Conservation (phyloP, 2,797 vertebrate genomes). For the Lindbergichthys nudifrons region DNA sequence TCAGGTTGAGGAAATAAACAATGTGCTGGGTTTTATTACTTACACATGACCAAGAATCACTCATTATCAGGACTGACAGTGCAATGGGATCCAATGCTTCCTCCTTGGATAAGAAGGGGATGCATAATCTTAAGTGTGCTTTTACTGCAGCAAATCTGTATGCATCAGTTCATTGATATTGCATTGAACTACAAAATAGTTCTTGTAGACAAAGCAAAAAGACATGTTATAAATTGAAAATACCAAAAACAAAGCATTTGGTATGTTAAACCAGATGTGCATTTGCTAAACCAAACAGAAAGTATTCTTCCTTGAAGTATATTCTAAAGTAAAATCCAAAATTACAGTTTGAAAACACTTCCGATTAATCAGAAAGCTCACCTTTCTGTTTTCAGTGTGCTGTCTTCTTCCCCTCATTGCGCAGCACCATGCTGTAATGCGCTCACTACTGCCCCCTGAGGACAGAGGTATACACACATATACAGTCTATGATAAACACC, state of each 20-base stretch:
- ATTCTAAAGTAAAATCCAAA: not conserved
- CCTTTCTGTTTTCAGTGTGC: not conserved
- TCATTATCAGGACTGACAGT: constrained; percentile 50
- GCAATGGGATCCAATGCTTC: constrained; percentile 8
- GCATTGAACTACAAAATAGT: not conserved
- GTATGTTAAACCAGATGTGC: not conserved
- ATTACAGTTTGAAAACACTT: not conserved
- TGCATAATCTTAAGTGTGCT: not conserved
- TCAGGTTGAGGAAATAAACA: constrained; percentile 70
- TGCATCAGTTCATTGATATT: not conserved
- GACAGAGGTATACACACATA: not conserved
- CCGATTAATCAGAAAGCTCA: not conserved
- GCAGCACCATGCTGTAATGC: not conserved
- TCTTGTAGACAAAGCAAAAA: not conserved
- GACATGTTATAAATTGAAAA: not conserved
- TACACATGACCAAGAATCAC: constrained; percentile 67
- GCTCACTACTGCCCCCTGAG: not conserved
- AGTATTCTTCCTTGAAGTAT: no score
- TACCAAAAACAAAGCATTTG: not conserved
- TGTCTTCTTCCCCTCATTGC: not conserved
- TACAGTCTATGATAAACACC: no score
- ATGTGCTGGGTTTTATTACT: constrained; percentile 63
- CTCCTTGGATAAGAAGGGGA: constrained; percentile 20
- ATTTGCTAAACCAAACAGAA: not conserved
- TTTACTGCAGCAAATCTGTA: not conserved